Conservation (phyloP, 2,113 vertebrate species). For the Ovis aries region DNA sequence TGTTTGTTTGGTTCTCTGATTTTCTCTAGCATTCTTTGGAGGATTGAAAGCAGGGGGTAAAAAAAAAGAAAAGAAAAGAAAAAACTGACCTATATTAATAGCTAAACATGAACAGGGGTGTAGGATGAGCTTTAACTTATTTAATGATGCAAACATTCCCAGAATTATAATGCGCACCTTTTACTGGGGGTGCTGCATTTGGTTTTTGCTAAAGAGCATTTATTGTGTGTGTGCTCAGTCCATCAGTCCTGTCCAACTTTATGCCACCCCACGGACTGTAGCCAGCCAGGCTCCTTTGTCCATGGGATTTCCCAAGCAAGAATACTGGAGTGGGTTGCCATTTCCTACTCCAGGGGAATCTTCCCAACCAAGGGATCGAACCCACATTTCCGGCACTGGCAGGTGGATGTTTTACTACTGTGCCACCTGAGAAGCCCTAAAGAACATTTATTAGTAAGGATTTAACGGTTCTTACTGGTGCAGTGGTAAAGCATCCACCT, state of each 20-base stretch:
- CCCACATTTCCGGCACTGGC: not conserved
- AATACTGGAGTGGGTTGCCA: not conserved
- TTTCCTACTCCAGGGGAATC: not conserved
- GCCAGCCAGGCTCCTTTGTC: not conserved
- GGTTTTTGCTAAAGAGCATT: not conserved
- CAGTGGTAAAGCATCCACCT: not conserved
- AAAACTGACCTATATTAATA: not conserved
- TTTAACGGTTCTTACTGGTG: not conserved
- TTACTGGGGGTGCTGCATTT: not conserved
- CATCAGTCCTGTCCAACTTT: not conserved
- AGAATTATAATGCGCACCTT: not conserved
- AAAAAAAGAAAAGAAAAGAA: not conserved
- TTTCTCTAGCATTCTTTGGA: conserved; percentile 49
- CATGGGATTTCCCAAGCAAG: not conserved
- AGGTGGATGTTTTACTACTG: not conserved
- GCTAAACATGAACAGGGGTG: not conserved
- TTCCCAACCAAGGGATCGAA: not conserved
- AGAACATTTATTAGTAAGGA: not conserved
- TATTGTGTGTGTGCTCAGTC: not conserved
- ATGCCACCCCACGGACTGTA: not conserved
- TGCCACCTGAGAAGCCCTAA: not conserved
- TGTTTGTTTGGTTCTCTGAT: not conserved
- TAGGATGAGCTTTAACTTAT: not conserved
- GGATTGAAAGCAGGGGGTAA: not conserved
- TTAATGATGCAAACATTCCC: not conserved